These are phyloP conservation scores for Remorina albescens DNA, from an alignment of 2,797 vertebrate genomes.

Conservation along the genomic window DNA sequence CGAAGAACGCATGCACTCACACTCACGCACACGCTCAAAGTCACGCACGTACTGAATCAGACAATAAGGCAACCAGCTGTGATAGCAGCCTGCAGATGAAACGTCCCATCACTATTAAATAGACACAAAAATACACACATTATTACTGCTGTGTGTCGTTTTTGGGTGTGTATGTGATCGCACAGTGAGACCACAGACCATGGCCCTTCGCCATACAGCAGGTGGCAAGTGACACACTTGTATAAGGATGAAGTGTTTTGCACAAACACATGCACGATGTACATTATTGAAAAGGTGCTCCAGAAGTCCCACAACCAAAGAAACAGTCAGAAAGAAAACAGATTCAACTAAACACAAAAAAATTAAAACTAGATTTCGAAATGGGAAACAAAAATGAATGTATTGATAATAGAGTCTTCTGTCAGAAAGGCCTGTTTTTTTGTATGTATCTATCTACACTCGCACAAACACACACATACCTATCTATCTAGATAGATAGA, in stretches of 20 bases:
- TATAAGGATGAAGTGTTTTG: constrained; percentile 35
- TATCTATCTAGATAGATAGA: background rate
- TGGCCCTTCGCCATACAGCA: constrained; percentile 21
- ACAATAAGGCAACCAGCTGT: constrained; percentile 95
- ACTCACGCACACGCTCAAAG: constrained; percentile 71
- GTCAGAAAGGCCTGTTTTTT: background rate
- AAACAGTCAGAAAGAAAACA: background rate
- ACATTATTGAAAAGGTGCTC: constrained; percentile 3
- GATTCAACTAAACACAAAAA: background rate
- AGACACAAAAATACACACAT: constrained; percentile 87
- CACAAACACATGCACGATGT: constrained; percentile 12
- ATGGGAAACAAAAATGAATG: background rate
- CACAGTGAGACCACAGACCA: constrained; percentile 32
- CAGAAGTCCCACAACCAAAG: background rate
- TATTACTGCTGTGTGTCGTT: constrained; percentile 65
- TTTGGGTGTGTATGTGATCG: constrained; percentile 12
- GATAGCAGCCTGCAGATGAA: constrained; percentile 98
- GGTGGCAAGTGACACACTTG: constrained; percentile 45
- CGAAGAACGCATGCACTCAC: constrained; percentile 64
- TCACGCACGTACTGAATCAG: constrained; percentile 91
- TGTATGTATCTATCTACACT: no score
- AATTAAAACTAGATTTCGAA: background rate
- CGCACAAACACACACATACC: no score
- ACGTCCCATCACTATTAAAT: constrained; percentile 92
- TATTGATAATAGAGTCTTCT: no score